These are phyloP conservation scores for Propithecus coquereli DNA, from an alignment of 2,113 vertebrate genomes.

Conservation along the genomic window DNA sequence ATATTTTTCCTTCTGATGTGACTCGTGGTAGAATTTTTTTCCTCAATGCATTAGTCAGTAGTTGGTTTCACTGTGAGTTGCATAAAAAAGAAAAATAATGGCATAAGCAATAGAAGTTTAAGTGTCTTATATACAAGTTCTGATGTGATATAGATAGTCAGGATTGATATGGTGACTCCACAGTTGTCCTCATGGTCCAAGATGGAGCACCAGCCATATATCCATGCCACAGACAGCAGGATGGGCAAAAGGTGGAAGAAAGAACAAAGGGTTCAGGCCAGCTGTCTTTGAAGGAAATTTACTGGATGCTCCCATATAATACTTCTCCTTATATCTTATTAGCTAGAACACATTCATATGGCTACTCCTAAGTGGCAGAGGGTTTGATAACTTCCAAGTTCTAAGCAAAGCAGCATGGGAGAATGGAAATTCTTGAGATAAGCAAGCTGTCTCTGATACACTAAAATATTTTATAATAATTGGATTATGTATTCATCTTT, in stretches of 20 bases:
- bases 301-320: neutral
- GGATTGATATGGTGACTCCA: neutral
- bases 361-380: neutral
- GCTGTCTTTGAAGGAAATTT: neutral
- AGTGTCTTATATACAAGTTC: neutral
- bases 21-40: neutral
- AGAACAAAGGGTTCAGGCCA: neutral
- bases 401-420: neutral
- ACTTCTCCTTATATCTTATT: neutral
- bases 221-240: neutral
- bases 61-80: neutral
- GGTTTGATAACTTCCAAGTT: neutral
- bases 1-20: neutral
- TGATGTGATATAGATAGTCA: neutral
- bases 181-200: neutral
- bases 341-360: neutral
- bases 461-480: neutral
- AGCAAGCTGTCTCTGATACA: neutral
- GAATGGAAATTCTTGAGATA: neutral
- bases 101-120: neutral
- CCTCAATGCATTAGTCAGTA: neutral
- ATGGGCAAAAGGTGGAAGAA: neutral
- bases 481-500: neutral
- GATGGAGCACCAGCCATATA: neutral
- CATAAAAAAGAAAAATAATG: slow-evolving; percentile 3